phyloP scores from a whole-genome alignment of 2,797 vertebrate genomes.

The Cossypha dichroa region DNA sequence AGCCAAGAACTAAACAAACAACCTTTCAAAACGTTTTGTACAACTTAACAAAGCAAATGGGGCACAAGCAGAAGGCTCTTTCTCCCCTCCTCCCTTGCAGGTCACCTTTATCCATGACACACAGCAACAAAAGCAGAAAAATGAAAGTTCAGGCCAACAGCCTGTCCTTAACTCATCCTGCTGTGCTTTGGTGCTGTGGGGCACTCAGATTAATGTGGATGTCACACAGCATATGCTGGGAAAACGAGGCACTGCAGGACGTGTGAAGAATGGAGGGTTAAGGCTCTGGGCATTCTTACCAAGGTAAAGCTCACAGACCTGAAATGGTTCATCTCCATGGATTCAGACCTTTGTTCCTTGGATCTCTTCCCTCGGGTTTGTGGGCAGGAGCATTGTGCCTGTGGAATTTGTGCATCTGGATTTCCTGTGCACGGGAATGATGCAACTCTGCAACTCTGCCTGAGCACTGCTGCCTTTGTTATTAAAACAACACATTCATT shows the following conservation, averaged over 20 bases:
- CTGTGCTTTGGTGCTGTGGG: constrained; percentile 45
- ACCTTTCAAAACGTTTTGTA: constrained; percentile 38
- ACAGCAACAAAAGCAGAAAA: constrained; percentile 48
- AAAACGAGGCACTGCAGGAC: not conserved
- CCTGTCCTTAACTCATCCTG: constrained; percentile 30
- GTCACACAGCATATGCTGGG: constrained; percentile 56
- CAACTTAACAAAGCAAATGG: constrained; percentile 19
- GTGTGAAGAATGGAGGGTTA: not conserved
- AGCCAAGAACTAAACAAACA: constrained; percentile 27
- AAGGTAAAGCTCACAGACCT: constrained; percentile 23
- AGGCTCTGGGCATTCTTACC: constrained; percentile 24
- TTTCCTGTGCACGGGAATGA: not conserved
- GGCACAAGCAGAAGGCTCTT: not conserved
- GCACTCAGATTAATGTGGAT: constrained; percentile 57
- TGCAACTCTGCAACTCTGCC: not conserved
- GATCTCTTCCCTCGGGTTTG: not conserved
- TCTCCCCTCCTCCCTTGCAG: not conserved
- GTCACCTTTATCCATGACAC: constrained; percentile 63
- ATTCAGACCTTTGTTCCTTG: not conserved
- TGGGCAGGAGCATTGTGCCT: not conserved
- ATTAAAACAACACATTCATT: not conserved
- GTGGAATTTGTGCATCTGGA: not conserved
- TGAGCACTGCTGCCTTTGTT: not conserved
- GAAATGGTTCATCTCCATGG: not conserved
- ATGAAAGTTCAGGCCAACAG: constrained; percentile 54